These are phyloP conservation scores for Coryphaenoides rupestris DNA, from an alignment of 2,113 vertebrate genomes.

Conservation along the genomic window DNA sequence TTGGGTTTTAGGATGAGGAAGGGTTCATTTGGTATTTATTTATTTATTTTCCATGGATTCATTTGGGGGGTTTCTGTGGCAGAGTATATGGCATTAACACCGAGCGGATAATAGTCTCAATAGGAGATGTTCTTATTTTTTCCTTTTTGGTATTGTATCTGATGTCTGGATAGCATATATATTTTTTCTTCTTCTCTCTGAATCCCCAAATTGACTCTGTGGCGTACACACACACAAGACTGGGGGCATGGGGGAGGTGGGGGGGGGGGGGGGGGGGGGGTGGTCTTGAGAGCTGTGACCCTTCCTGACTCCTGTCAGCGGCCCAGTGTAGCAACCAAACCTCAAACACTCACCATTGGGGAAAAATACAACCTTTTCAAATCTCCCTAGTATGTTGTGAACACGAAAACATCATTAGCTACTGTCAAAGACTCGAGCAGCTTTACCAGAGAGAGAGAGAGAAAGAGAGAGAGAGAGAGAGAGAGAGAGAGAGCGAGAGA, in stretches of 20 bases:
- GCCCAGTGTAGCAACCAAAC: slow-evolving; percentile 41
- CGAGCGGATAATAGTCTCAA: slow-evolving; percentile 37
- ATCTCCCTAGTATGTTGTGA: slow-evolving; percentile 50
- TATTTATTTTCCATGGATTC: slow-evolving; percentile 57
- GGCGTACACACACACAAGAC: slow-evolving; percentile 4
- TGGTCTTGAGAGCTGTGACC: slow-evolving; percentile 20
- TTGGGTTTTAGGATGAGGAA: slow-evolving; percentile 6
- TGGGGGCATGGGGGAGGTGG: slow-evolving; percentile 47
- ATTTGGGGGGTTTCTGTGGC: slow-evolving; percentile 22
- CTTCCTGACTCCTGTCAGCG: slow-evolving; percentile 44
- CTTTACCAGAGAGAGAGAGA: slow-evolving; percentile 64
- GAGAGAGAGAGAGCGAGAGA: slow-evolving; percentile 1
- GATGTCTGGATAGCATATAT: slow-evolving; percentile 38
- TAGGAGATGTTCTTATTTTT: slow-evolving; percentile 41
- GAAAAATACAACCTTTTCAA: slow-evolving; percentile 36
- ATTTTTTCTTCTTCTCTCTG: slow-evolving; percentile 32
- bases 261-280: slow-evolving; percentile 13
- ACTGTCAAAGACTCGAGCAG: slow-evolving; percentile 72
- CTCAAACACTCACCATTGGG: slow-evolving; percentile 38
- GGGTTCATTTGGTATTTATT: slow-evolving; percentile 48
- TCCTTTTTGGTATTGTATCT: slow-evolving; percentile 60
- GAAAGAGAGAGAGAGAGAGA: slow-evolving; percentile 21
- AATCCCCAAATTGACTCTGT: slow-evolving; percentile 52
- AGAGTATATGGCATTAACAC: slow-evolving; percentile 40
- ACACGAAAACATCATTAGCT: slow-evolving; percentile 61